These are phyloP conservation scores for Oreochromis tanganicae DNA, from an alignment of 2,113 vertebrate genomes.

Conservation along the genomic window DNA sequence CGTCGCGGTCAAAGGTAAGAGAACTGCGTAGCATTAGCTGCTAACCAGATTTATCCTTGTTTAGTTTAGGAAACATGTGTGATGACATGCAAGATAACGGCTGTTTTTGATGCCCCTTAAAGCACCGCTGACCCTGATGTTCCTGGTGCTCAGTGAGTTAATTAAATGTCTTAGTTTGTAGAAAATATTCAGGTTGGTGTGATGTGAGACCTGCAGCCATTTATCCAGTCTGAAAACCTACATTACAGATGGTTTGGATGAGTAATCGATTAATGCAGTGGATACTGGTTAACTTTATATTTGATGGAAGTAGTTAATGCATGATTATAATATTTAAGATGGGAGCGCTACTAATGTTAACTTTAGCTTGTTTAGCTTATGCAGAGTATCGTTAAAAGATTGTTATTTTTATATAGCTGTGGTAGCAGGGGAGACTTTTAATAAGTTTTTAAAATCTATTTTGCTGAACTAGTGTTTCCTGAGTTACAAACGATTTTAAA, in stretches of 20 bases:
- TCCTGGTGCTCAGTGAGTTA: fast-evolving
- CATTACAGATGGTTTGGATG: neutral
- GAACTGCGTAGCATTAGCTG: neutral
- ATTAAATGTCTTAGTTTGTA: neutral
- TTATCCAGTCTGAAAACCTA: neutral
- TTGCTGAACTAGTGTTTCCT: neutral
- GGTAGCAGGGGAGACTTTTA: neutral
- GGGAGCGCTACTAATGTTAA: fast-evolving
- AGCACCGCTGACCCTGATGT: neutral
- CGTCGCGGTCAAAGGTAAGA: conserved; percentile 29
- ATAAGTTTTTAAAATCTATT: neutral
- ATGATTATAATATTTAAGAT: fast-evolving
- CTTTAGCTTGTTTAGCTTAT: neutral
- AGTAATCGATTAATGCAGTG: neutral
- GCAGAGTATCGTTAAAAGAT: fast-evolving
- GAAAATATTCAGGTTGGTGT: too few species aligned
- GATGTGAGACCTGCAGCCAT: neutral
- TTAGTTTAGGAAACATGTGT: neutral
- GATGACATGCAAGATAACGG: fast-evolving
- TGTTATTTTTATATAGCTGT: neutral
- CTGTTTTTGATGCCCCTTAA: neutral
- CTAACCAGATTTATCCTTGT: neutral
- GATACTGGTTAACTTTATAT: neutral
- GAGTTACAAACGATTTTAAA: fast-evolving
- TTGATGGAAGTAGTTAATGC: neutral